A percentile compares a stretch with the other conserved stretches of the same genome.
These are phyloP conservation scores for Tinamus guttatus DNA, from an alignment of 2,113 vertebrate species.

Conservation along the genomic window DNA sequence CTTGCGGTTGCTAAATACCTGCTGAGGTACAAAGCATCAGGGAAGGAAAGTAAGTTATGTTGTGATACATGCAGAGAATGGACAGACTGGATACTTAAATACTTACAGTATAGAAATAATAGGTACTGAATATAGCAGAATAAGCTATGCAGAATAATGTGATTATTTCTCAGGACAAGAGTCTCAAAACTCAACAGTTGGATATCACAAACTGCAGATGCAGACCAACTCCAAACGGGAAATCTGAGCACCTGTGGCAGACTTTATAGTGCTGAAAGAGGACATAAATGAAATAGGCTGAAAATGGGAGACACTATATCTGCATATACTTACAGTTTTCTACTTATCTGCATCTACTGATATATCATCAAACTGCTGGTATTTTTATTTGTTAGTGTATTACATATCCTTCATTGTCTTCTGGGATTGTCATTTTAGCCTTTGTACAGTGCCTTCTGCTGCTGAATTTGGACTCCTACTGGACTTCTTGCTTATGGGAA, in stretches of 20 bases:
- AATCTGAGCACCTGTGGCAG: not conserved
- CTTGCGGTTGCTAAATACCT: not conserved
- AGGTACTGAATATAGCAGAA: not conserved
- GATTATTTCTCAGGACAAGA: not conserved
- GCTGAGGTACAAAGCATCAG: not conserved
- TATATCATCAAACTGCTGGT: not conserved
- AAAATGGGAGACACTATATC: not conserved
- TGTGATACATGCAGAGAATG: not conserved
- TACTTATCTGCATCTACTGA: not conserved
- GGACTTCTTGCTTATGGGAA: not conserved
- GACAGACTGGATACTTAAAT: not conserved
- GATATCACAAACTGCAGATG: not conserved
- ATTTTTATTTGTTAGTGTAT: not conserved
- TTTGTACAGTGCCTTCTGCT: not conserved
- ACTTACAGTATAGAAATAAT: not conserved
- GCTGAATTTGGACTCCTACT: not conserved
- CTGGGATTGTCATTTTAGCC: not conserved
- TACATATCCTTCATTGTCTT: not conserved
- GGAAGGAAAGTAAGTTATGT: not conserved
- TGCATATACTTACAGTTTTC: not conserved
- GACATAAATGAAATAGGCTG: accelerated
- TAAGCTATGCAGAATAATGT: not conserved
- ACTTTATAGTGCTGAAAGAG: not conserved
- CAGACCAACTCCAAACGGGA: not conserved
- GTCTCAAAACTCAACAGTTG: not conserved